Evolutionary conservation across 2,797 vertebrate genomes (phyloP), one percentile per base, ranked within the genome.

Genomic region (Lagocephalus sceleratus): DNA sequence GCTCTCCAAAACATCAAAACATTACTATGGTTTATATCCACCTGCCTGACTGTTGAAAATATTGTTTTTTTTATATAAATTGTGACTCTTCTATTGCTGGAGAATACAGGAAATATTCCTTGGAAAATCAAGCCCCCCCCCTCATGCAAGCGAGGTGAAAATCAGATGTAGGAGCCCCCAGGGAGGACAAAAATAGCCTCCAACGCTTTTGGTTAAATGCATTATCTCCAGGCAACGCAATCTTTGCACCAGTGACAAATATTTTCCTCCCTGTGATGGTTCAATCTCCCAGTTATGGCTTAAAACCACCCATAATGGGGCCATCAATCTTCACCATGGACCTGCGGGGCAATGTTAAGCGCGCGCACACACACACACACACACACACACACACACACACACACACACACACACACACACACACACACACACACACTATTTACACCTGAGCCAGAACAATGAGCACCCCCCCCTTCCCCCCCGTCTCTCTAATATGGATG

Each of bases 401-500:
- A 17, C 19, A 38, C 16, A 32, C 32, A 43, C 41, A 45, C 43
- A 26, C 22, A 22, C 5, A 64, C 29, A 58, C 20, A 57, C 25
- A 59, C 60, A 43, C 29, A 52, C n/a, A 64, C 38, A 58, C 47
- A 39, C 20, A 43, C 20, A 22, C 50, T 44, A 47, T 47, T 65
- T 60, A 68, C 63, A 79, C 76, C 71, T 75, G 68, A 63, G 56
- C 50, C 47, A 51, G 45, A 66, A 70, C 67, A 75, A 78, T 63
- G 60, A 71, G 57, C 54, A 23, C 6, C 52, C 22, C 62, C 48
- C 58, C 43, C 35, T 51, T 11, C 29, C 15, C 12, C 20, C 12
- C 46, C 25, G 47, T 57, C 69, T 32, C 71, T 66, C 68, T 81
- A 79, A 84, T 79, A 66, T 76, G 76, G 73, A 87, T 83, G 68